Percentiles rank a stretch among this genome's conserved stretches.
These are phyloP conservation scores for Smithornis capensis DNA, from an alignment of 2,113 vertebrate species.

Conservation along the genomic window DNA sequence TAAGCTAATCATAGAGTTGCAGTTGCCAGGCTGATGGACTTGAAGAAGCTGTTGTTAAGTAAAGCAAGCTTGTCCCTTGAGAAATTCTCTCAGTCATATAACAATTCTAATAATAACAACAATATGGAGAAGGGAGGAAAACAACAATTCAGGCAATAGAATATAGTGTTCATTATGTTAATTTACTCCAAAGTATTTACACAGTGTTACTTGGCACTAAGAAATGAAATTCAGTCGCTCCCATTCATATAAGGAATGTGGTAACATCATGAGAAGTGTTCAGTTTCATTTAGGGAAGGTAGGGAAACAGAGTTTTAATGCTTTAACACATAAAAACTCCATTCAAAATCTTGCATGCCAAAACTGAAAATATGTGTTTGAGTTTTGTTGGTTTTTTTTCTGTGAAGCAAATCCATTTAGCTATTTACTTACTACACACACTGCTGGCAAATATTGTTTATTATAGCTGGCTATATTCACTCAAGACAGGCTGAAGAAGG, in stretches of 20 bases:
- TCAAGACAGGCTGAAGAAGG: background rate
- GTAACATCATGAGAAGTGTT: background rate
- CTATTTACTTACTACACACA: background rate
- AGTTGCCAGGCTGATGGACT: constrained; percentile 32
- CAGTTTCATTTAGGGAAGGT: background rate
- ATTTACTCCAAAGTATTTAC: constrained; percentile 31
- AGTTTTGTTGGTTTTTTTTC: background rate
- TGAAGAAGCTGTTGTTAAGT: constrained; percentile 15
- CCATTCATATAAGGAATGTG: background rate
- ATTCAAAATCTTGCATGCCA: background rate
- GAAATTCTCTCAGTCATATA: constrained; percentile 24
- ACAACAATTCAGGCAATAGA: constrained; percentile 22
- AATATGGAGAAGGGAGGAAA: background rate
- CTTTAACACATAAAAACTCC: background rate
- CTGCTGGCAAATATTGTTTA: background rate
- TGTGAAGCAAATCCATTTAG: background rate
- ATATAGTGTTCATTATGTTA: constrained; percentile 24
- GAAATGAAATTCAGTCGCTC: background rate
- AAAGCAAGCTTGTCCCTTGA: background rate
- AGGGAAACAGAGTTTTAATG: background rate
- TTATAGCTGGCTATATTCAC: background rate
- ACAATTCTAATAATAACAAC: constrained; percentile 31
- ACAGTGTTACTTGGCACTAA: background rate
- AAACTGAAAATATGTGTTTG: background rate
- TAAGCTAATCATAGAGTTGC: constrained; percentile 9